These are phyloP conservation scores for Bombyx mori DNA, from an alignment of 1,140 invertebrate species.

Conservation along the genomic window ASM3026992v2 NC_085109.1:9599001-9599500, in stretches of 20 bases:
- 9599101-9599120: constrained; percentile 57
- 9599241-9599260: no score
- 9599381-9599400: no score
- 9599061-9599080: constrained; percentile 70
- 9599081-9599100: constrained; percentile 55
- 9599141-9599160: constrained; percentile 59
- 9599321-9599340: constrained; percentile 60
- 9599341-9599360: constrained; percentile 56
- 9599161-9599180: constrained; percentile 41
- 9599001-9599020: constrained; percentile 65
- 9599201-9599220: constrained; percentile 4
- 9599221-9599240: background rate
- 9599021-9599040: constrained; percentile 48
- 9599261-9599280: background rate
- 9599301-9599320: constrained; percentile 39
- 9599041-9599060: constrained; percentile 68
- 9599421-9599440: no score
- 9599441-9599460: no score
- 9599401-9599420: no score
- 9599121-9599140: constrained; percentile 65
- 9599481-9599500: no score
- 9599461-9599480: no score
- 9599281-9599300: constrained; percentile 23
- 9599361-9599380: constrained; percentile 56
- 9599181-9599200: background rate